Conservation (phyloP, 2,888 invertebrate genomes). For the Dryomyza anilis region DNA sequence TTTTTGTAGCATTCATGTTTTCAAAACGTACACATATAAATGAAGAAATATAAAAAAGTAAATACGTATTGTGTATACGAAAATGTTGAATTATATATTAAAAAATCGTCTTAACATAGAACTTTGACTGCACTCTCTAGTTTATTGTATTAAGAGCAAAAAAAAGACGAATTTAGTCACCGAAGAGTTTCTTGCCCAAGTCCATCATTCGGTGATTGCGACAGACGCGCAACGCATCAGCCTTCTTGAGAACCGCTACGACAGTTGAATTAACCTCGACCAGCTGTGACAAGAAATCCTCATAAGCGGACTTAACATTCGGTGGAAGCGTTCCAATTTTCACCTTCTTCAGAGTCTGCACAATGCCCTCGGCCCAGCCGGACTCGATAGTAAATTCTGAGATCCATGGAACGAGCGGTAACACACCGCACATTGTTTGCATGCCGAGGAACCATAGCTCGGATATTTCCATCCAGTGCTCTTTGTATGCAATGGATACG, state of each 20-base stretch:
- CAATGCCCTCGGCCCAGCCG: slow-evolving; percentile 91
- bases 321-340: slow-evolving; percentile 80
- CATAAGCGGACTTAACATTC: slow-evolving; percentile 87
- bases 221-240: slow-evolving; percentile 81
- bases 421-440: slow-evolving; percentile 86
- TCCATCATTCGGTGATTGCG: slow-evolving; percentile 89
- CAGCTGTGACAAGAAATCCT: slow-evolving; percentile 84
- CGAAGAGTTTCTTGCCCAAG: slow-evolving; percentile 84
- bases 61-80: too few relatives aligned
- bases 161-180: slow-evolving; percentile 73
- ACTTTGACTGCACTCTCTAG: too few relatives aligned
- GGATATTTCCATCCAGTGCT: slow-evolving; percentile 86
- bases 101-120: too few relatives aligned
- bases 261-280: slow-evolving; percentile 81
- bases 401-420: slow-evolving; percentile 84
- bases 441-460: slow-evolving; percentile 93
- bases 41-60: too few relatives aligned
- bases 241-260: slow-evolving; percentile 77
- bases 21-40: too few relatives aligned
- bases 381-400: slow-evolving; percentile 90
- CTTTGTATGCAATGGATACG: slow-evolving; percentile 84
- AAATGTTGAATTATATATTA: too few relatives aligned
- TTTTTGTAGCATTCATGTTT: too few relatives aligned
- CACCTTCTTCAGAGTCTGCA: slow-evolving; percentile 80
- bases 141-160: too few relatives aligned